These are phyloP conservation scores for Myotis myotis DNA, from an alignment of 2,797 vertebrate genomes.

Conservation along the genomic window DNA sequence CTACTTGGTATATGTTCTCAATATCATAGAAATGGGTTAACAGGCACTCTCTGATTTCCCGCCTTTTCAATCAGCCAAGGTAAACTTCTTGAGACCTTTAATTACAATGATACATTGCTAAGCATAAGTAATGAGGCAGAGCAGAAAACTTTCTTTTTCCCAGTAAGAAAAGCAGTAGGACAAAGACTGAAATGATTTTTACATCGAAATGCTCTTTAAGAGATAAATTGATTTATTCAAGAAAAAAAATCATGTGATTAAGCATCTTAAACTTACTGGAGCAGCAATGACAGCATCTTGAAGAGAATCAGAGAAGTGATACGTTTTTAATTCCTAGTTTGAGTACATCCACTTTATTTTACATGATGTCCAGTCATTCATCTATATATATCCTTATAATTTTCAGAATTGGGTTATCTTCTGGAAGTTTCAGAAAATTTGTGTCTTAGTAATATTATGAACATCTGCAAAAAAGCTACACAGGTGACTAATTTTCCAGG, in stretches of 20 bases:
- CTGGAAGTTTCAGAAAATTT: not conserved
- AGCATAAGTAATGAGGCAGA: not conserved
- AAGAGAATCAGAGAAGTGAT: not conserved
- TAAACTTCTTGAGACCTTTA: not conserved
- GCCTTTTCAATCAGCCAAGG: not conserved
- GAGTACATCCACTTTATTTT: not conserved
- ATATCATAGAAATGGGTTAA: not conserved
- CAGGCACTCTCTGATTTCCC: not conserved
- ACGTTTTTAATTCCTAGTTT: not conserved
- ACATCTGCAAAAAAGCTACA: not conserved
- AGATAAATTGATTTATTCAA: not conserved
- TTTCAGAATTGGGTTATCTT: not conserved
- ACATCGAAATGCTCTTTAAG: not conserved
- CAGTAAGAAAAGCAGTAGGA: not conserved
- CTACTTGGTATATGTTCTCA: not conserved
- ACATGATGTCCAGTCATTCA: not conserved
- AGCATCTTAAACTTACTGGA: not conserved
- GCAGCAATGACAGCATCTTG: not conserved
- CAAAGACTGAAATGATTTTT: not conserved
- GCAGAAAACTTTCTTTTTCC: not conserved
- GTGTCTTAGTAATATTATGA: not conserved
- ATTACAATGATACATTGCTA: not conserved
- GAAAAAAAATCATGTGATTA: slow-evolving; percentile 3
- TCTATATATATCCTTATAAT: not conserved
- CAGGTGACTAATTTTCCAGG: not conserved